Percentiles rank a stretch among this genome's conserved stretches.
These are phyloP conservation scores for Cichladusa arquata DNA, from an alignment of 2,113 vertebrate genomes.

Conservation along the genomic window DNA sequence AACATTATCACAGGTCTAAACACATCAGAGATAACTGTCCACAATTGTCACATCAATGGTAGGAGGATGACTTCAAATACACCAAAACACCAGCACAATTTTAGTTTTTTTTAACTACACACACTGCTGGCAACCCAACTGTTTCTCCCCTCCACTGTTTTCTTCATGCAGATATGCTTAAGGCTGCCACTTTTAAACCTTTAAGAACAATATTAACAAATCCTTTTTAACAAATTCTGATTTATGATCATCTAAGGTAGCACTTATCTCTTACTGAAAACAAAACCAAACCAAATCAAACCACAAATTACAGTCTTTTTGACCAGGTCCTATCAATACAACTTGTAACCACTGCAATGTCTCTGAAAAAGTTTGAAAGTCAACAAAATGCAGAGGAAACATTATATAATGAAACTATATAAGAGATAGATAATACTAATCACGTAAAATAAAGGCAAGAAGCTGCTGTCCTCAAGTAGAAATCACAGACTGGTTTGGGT, in stretches of 20 bases:
- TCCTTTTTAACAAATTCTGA: neutral
- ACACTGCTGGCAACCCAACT: neutral
- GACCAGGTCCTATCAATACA: neutral
- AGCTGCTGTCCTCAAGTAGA: neutral
- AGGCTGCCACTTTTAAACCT: neutral
- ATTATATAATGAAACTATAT: neutral
- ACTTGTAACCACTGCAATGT: neutral
- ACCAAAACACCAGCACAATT: neutral
- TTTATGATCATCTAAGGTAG: neutral
- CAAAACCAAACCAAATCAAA: neutral
- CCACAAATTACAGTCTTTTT: neutral
- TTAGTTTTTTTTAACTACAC: neutral
- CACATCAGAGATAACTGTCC: neutral
- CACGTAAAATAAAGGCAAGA: neutral
- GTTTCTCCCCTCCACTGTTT: neutral
- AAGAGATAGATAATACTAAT: neutral
- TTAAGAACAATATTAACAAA: neutral
- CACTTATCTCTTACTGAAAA: neutral
- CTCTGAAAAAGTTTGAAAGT: neutral
- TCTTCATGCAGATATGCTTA: neutral
- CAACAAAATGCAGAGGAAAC: neutral
- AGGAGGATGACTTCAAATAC: neutral
- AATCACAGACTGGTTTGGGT: neutral
- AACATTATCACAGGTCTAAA: neutral
- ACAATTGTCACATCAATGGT: neutral